Percentiles rank a stretch among this genome's conserved stretches.
Evolutionary conservation across 2,113 vertebrate genomes (phyloP).

Genomic region (Procavia capensis): DNA sequence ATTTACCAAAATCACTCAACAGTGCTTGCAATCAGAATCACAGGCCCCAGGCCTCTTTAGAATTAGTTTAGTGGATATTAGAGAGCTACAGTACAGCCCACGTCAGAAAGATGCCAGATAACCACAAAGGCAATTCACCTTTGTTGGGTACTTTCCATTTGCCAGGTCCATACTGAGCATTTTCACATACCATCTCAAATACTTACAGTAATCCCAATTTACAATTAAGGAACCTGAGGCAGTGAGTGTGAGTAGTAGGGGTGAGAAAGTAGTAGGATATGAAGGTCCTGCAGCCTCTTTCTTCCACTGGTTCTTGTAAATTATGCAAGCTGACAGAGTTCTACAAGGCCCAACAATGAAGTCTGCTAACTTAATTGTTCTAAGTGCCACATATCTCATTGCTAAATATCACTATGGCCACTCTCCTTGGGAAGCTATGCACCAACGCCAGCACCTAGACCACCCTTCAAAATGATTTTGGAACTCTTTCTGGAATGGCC

Average conservation of each 20-base stretch:
- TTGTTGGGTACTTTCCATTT: not conserved
- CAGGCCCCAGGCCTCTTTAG: not conserved
- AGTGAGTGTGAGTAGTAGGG: not conserved
- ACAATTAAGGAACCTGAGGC: not conserved
- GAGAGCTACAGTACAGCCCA: not conserved
- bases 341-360: no score
- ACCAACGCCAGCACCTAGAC: no score
- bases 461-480: no score
- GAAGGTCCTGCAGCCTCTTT: not conserved
- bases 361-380: no score
- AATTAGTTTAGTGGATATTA: not conserved
- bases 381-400: no score
- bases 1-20: not conserved
- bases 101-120: not conserved
- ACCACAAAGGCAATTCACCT: no score
- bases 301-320: not conserved
- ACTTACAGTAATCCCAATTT: not conserved
- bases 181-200: not conserved
- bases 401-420: no score
- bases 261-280: no score
- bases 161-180: not conserved
- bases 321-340: not conserved
- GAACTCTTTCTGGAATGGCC: no score
- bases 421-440: no score
- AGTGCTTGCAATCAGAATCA: not conserved